A percentile compares a stretch with the other conserved stretches of the same genome.
Evolutionary conservation across 2,113 vertebrate species (phyloP).

Genomic region (Sander vitreus): DNA sequence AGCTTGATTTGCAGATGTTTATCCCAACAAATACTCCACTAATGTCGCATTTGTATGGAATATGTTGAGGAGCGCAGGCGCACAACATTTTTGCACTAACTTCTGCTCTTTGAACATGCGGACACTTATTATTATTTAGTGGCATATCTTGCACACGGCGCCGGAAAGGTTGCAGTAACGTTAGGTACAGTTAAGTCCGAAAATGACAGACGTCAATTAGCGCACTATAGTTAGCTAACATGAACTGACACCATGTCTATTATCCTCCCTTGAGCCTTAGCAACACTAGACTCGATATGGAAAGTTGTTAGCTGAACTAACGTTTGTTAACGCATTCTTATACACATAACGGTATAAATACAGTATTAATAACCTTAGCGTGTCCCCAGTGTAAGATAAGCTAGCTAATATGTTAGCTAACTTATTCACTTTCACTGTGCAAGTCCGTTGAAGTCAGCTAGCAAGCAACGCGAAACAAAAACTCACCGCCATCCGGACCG

Average conservation of each 20-base stretch:
- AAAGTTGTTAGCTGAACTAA: neutral
- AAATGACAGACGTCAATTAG: neutral
- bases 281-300: too few relatives aligned
- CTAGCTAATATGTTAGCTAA: conserved; percentile 52
- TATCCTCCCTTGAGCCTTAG: neutral
- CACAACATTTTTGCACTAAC: neutral
- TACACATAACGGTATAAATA: neutral
- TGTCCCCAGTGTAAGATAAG: conserved; percentile 22
- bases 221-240: neutral
- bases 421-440: neutral
- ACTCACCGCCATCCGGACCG: conserved; percentile 73
- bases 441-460: neutral
- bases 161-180: too few relatives aligned
- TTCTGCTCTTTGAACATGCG: neutral
- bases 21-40: neutral
- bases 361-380: neutral
- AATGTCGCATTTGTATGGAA: neutral
- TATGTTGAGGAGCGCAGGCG: too few relatives aligned
- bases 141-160: neutral
- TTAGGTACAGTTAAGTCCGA: neutral
- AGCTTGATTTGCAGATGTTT: neutral
- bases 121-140: neutral
- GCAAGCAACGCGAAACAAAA: neutral
- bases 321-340: too few relatives aligned
- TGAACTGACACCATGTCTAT: too few relatives aligned